A percentile compares a stretch with the other conserved stretches of the same genome.
phyloP scores from a whole-genome alignment of 2,797 vertebrate genomes.

The Bovichtus variegatus region DNA sequence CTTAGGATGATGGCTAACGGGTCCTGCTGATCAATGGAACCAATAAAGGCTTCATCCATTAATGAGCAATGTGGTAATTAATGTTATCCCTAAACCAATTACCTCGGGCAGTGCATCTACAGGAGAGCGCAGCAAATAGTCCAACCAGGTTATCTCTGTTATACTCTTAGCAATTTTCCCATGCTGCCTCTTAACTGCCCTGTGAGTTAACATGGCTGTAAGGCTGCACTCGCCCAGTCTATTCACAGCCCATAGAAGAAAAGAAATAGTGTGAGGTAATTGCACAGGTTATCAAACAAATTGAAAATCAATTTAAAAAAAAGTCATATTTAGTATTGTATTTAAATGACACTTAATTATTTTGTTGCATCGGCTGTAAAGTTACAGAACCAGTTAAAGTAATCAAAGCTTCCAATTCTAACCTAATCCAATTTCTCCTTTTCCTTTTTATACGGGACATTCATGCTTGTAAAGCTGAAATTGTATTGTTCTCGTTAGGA shows the following conservation, averaged over 20 bases:
- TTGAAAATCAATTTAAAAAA: slow-evolving; percentile 34
- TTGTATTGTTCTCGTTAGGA: slow-evolving; percentile 18
- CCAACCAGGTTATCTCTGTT: slow-evolving; percentile 81
- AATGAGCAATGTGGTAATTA: slow-evolving; percentile 99
- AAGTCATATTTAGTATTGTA: slow-evolving; percentile 22
- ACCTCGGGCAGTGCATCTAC: slow-evolving; percentile 88
- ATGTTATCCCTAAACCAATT: slow-evolving; percentile 99
- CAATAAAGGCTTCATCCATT: slow-evolving; percentile 99
- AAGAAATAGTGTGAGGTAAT: slow-evolving; percentile 16
- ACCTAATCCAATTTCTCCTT: slow-evolving; percentile 24
- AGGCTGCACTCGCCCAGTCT: slow-evolving; percentile 17
- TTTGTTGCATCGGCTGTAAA: slow-evolving; percentile 11
- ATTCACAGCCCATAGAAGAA: slow-evolving; percentile 23
- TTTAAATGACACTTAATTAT: slow-evolving; percentile 19
- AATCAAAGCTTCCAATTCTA: slow-evolving; percentile 30
- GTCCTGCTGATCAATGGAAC: slow-evolving; percentile 98
- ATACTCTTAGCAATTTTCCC: slow-evolving; percentile 62
- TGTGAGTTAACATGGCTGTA: slow-evolving; percentile 47
- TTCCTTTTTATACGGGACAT: slow-evolving; percentile 16
- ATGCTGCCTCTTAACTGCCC: slow-evolving; percentile 52
- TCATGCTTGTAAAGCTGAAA: slow-evolving; percentile 21
- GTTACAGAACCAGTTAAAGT: slow-evolving; percentile 24
- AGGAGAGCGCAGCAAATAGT: slow-evolving; percentile 83
- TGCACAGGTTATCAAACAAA: slow-evolving; percentile 34
- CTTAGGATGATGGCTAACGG: slow-evolving; percentile 98